These are phyloP conservation scores for Stratiomys singularior DNA, from an alignment of 2,888 invertebrate species.

Conservation along the genomic window DNA sequence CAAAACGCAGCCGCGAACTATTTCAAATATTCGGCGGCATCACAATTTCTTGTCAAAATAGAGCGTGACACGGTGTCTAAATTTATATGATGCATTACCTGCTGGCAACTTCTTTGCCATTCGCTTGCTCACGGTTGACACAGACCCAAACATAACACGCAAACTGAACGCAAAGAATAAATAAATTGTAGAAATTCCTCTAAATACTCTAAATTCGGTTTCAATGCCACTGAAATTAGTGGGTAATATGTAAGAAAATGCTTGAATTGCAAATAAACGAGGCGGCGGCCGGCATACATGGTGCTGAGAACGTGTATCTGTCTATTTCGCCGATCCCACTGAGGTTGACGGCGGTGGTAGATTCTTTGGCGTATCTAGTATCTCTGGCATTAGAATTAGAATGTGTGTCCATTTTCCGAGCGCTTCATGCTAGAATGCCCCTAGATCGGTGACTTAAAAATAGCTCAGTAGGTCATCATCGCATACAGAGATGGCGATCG, in stretches of 20 bases:
- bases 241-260: conserved; percentile 31
- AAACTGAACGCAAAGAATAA: not conserved
- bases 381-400: conserved; percentile 32
- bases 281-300: not conserved
- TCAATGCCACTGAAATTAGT: conserved; percentile 38
- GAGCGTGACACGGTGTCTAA: not conserved
- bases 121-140: not conserved
- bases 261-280: conserved; percentile 35
- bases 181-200: conserved; percentile 33
- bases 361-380: not conserved
- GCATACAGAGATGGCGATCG: not conserved
- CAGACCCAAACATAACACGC: not conserved
- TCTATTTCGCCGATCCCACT: not conserved
- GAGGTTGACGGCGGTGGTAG: not conserved
- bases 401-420: not conserved
- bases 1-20: not conserved
- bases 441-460: conserved; percentile 9
- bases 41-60: not conserved
- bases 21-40: not conserved
- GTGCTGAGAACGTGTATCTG: not conserved
- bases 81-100: conserved; percentile 10
- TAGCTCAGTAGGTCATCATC: conserved; percentile 35
- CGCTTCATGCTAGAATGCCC: conserved; percentile 15
- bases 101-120: too few relatives aligned
- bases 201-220: conserved; percentile 41